Percentiles rank a stretch among this genome's conserved stretches.
Evolutionary conservation across 1,140 invertebrate genomes (phyloP).

Genomic region (Bombyx mandarina): DNA sequence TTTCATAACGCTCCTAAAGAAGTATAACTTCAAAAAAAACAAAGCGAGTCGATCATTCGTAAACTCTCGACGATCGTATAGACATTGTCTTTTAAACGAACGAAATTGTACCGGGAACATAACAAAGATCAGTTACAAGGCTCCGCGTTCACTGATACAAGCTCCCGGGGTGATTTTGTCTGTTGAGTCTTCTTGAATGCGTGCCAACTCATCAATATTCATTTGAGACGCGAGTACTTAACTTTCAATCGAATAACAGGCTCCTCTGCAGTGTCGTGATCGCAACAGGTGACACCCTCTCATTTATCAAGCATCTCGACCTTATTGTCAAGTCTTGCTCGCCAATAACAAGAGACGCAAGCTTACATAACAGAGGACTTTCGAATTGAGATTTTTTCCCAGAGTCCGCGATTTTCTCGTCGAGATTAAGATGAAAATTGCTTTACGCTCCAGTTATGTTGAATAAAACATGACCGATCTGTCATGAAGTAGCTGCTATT

Average conservation of each 20-base stretch:
- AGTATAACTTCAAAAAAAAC: too few species aligned
- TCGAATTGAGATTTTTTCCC: slow-evolving; percentile 5
- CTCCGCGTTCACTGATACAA: too few species aligned
- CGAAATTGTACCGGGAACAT: too few species aligned
- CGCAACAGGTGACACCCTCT: slow-evolving; percentile 23
- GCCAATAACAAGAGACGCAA: not conserved
- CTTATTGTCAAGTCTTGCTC: slow-evolving; percentile 9
- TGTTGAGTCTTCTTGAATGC: slow-evolving; percentile 6
- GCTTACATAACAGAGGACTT: slow-evolving; percentile 4
- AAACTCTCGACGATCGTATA: too few species aligned
- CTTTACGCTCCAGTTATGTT: not conserved
- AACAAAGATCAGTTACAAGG: too few species aligned
- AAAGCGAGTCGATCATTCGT: too few species aligned
- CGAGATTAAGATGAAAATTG: slow-evolving; percentile 1
- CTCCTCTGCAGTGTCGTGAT: slow-evolving; percentile 7
- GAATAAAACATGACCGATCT: not conserved
- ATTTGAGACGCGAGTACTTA: slow-evolving; percentile 11
- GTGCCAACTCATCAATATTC: slow-evolving; percentile 17
- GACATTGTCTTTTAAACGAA: too few species aligned
- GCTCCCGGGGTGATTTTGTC: too few species aligned
- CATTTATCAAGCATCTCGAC: slow-evolving; percentile 17
- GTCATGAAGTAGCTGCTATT: too few species aligned
- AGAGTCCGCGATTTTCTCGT: not conserved
- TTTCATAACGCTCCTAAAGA: too few species aligned
- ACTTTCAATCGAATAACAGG: slow-evolving; percentile 11